Evolutionary conservation across 1,140 invertebrate genomes (phyloP).

Genomic region (Drosophila bocqueti): DNA sequence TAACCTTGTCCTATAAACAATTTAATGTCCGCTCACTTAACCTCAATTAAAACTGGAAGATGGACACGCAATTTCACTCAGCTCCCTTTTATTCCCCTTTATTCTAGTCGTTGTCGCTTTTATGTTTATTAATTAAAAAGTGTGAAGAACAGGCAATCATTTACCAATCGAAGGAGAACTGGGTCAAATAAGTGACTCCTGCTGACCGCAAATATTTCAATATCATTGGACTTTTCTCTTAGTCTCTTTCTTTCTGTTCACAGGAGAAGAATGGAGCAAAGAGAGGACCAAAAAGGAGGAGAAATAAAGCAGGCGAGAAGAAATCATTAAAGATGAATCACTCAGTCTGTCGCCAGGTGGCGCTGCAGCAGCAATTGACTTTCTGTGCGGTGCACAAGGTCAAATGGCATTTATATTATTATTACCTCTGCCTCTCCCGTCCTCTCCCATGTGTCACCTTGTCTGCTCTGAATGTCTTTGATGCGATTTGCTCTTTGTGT

Average conservation of each 20-base stretch:
- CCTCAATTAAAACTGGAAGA: conserved; percentile 62
- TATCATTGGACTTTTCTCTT: conserved; percentile 11
- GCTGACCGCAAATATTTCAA: conserved; percentile 21
- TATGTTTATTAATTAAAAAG: conserved; percentile 60
- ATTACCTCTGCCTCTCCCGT: conserved; percentile 5
- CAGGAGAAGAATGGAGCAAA: conserved; percentile 3
- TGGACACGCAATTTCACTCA: conserved; percentile 50
- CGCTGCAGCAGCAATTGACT: conserved; percentile 53
- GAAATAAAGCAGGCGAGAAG: conserved; percentile 9
- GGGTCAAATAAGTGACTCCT: conserved; percentile 40
- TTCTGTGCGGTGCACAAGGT: conserved; percentile 61
- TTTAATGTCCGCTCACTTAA: conserved; percentile 65
- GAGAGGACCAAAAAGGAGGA: background rate
- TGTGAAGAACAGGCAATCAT: conserved; percentile 42
- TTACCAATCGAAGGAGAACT: conserved; percentile 50
- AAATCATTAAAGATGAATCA: conserved; percentile 39
- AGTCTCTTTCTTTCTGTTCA: conserved; percentile 3
- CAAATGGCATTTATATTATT: conserved; percentile 69
- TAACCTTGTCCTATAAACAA: conserved; percentile 71
- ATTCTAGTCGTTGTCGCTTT: conserved; percentile 23
- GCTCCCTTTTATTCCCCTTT: background rate
- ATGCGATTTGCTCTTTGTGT: conserved; percentile 35
- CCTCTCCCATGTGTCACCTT: conserved; percentile 1
- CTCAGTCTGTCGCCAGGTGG: conserved; percentile 30
- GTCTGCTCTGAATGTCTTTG: conserved; percentile 65